phyloP scores from a whole-genome alignment of 2,888 invertebrate genomes.

The Tiliacea aurago region DNA sequence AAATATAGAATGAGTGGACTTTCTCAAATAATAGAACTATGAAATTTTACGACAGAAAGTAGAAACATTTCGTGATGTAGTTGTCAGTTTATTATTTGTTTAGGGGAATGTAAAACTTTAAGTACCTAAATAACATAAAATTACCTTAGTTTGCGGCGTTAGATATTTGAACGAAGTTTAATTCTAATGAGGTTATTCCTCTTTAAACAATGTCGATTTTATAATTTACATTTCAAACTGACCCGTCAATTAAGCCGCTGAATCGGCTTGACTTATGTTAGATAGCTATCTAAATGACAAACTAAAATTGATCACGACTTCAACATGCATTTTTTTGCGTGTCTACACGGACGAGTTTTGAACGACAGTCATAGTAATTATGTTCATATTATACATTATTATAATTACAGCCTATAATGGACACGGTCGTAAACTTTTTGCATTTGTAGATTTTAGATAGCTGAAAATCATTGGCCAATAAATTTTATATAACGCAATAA shows the following conservation, averaged over 20 bases:
- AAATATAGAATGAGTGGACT: conserved; percentile 17
- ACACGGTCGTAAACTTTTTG: conserved; percentile 27
- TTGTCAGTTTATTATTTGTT: conserved; percentile 11
- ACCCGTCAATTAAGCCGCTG: conserved; percentile 43
- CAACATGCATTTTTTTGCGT: conserved; percentile 47
- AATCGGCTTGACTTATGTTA: conserved; percentile 40
- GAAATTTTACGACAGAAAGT: background rate
- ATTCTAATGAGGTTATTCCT: conserved; percentile 37
- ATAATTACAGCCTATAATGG: conserved; percentile 39
- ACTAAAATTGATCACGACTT: conserved; percentile 63
- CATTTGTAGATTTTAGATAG: conserved; percentile 33
- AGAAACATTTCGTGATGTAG: background rate
- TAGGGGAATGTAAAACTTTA: conserved; percentile 6
- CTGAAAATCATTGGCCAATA: conserved; percentile 30
- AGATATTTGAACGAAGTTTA: conserved; percentile 21
- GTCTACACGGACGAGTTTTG: conserved; percentile 26
- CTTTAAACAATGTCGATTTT: conserved; percentile 37
- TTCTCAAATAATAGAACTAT: background rate
- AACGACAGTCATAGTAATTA: conserved; percentile 38
- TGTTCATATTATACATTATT: conserved; percentile 25
- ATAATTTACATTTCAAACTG: conserved; percentile 34
- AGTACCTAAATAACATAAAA: conserved; percentile 2
- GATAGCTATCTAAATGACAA: conserved; percentile 65
- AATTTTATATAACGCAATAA: conserved; percentile 42
- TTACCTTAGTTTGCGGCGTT: background rate